A percentile compares a stretch with the other conserved stretches of the same genome.
Evolutionary conservation across 2,113 vertebrate species (phyloP).

Genomic region (Melanotaenia duboulayi): DNA sequence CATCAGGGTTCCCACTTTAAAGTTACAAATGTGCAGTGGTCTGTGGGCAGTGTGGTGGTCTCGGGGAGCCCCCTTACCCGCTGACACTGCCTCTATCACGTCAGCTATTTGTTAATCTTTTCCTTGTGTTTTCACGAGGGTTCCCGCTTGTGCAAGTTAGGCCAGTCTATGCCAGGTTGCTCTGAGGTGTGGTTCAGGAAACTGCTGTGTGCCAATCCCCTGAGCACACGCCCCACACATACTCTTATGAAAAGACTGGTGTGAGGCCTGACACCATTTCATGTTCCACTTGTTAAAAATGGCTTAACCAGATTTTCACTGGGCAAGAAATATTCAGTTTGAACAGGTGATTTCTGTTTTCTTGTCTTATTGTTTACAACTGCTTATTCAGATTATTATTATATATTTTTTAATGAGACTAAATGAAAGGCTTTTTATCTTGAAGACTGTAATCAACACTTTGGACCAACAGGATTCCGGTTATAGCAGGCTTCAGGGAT

Average conservation of each 20-base stretch:
- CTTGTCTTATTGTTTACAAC: neutral
- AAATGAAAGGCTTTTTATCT: constrained; percentile 21
- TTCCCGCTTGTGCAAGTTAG: constrained; percentile 18
- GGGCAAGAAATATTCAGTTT: neutral
- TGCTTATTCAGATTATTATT: neutral
- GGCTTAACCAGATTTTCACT: neutral
- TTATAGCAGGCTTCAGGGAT: constrained; percentile 57
- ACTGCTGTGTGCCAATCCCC: neutral
- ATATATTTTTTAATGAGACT: neutral
- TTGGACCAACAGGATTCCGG: constrained; percentile 13
- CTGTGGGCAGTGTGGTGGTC: constrained; percentile 11
- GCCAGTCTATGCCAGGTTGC: constrained; percentile 34
- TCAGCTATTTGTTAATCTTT: constrained; percentile 70
- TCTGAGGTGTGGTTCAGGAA: constrained; percentile 8
- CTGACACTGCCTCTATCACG: constrained; percentile 4
- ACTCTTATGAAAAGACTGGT: neutral
- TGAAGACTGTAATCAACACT: constrained; percentile 1
- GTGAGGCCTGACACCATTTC: constrained; percentile 1
- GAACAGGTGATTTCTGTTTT: neutral
- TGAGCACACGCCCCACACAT: neutral
- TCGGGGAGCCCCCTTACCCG: constrained; percentile 16
- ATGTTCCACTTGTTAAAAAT: neutral
- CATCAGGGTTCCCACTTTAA: neutral
- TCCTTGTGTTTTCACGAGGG: constrained; percentile 79
- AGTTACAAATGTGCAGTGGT: neutral